Conservation (phyloP, 2,888 invertebrate genomes). For the Cephus sareptanus region DNA sequence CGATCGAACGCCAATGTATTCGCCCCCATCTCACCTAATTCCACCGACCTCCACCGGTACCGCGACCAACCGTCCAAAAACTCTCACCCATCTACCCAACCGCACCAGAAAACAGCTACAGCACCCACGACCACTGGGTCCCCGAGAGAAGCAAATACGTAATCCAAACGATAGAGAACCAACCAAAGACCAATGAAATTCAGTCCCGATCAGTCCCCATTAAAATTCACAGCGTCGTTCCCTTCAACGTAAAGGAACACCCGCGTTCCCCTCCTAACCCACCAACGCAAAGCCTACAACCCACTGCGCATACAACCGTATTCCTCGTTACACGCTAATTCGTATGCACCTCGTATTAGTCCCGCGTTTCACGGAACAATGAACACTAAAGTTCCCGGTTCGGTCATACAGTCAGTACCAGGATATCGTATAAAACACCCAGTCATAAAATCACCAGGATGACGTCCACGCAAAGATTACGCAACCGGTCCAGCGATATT, state of each 20-base stretch:
- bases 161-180: too few relatives aligned
- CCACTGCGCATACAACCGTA: neutral
- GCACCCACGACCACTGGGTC: too few relatives aligned
- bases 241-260: neutral
- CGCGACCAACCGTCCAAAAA: too few relatives aligned
- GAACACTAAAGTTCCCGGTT: neutral
- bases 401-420: too few relatives aligned
- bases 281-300: neutral
- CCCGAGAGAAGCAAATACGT: too few relatives aligned
- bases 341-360: conserved; percentile 8
- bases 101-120: too few relatives aligned
- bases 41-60: too few relatives aligned
- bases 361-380: conserved; percentile 15
- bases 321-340: conserved; percentile 2
- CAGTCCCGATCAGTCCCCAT: neutral
- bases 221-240: conserved; percentile 3
- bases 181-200: neutral
- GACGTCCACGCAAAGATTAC: too few relatives aligned
- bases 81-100: too few relatives aligned
- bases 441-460: too few relatives aligned
- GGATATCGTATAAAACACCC: too few relatives aligned
- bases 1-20: conserved; percentile 45
- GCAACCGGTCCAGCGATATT: too few relatives aligned
- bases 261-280: neutral
- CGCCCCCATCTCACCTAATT: conserved; percentile 23